Evolutionary conservation across 2,888 invertebrate species (phyloP).

Genomic region (Apeira syringaria): DNA sequence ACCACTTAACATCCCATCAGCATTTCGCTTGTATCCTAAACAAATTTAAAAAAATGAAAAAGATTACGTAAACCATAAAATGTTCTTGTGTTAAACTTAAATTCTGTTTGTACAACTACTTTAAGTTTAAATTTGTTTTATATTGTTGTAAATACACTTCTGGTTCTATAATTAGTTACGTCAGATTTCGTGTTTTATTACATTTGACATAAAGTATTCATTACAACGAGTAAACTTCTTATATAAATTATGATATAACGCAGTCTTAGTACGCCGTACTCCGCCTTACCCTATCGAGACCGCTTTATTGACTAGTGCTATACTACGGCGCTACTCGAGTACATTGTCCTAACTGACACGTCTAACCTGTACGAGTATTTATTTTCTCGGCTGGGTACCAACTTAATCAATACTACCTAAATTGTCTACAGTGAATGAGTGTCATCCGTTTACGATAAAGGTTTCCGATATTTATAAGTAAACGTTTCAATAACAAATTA

Average conservation of each 20-base stretch:
- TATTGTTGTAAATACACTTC: background rate
- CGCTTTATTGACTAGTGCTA: conserved; percentile 37
- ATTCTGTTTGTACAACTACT: no score
- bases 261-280: conserved; percentile 74
- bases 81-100: no score
- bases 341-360: conserved; percentile 52
- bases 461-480: no score
- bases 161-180: background rate
- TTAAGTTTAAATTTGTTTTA: no score
- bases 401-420: no score
- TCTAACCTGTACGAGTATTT: conserved; percentile 53
- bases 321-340: conserved; percentile 58
- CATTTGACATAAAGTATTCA: conserved; percentile 32
- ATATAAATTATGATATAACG: conserved; percentile 59
- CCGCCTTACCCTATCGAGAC: conserved; percentile 61
- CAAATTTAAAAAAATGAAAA: no score
- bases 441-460: no score
- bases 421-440: no score
- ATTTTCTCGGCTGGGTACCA: conserved; percentile 14
- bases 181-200: conserved; percentile 16
- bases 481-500: no score
- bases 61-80: no score
- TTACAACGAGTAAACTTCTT: conserved; percentile 67
- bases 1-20: no score
- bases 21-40: no score